A percentile compares a stretch with the other conserved stretches of the same genome.
Evolutionary conservation across 2,888 invertebrate species (phyloP).

Genomic region (Netelia melanura): DNA sequence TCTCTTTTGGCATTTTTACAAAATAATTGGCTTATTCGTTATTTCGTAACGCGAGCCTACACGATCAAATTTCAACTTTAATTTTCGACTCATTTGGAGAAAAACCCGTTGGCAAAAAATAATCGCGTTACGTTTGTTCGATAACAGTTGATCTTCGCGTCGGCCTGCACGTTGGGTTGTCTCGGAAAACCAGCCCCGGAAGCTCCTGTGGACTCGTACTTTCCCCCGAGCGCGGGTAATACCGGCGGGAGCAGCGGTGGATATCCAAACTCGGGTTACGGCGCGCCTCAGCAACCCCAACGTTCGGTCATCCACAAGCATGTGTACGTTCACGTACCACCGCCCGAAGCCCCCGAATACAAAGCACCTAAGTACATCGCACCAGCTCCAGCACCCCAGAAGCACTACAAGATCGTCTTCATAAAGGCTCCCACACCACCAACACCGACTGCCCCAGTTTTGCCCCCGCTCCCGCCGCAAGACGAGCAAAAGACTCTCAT

Average conservation of each 20-base stretch:
- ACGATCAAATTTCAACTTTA: too few species aligned
- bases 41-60: too few species aligned
- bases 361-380: conserved; percentile 88
- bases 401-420: conserved; percentile 94
- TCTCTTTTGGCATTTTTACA: background rate
- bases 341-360: conserved; percentile 92
- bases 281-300: conserved; percentile 88
- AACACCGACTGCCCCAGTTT: conserved; percentile 85
- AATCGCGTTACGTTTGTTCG: too few species aligned
- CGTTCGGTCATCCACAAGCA: conserved; percentile 93
- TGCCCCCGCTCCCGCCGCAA: conserved; percentile 89
- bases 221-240: conserved; percentile 79
- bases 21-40: background rate
- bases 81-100: too few species aligned
- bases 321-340: conserved; percentile 96
- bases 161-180: conserved; percentile 70
- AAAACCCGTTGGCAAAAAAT: too few species aligned
- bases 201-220: conserved; percentile 86
- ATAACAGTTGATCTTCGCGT: conserved; percentile 71
- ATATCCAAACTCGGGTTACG: conserved; percentile 79
- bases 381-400: conserved; percentile 88
- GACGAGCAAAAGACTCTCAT: conserved; percentile 96
- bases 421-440: conserved; percentile 89
- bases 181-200: conserved; percentile 86
- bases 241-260: conserved; percentile 68